Evolutionary conservation across 2,888 invertebrate genomes (phyloP).

Genomic region (Eristalis tenax): DNA sequence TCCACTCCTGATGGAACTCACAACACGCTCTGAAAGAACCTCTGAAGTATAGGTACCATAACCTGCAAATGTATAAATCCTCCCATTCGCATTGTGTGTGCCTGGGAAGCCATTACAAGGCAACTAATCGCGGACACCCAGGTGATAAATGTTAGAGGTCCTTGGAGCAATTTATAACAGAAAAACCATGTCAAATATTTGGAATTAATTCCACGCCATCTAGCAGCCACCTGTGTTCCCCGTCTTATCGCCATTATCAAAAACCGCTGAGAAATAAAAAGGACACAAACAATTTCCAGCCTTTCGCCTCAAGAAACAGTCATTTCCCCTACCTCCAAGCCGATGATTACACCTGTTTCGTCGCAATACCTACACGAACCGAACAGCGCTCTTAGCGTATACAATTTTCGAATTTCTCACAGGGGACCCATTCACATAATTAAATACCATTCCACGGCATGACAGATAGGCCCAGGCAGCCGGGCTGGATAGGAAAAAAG

Average conservation of each 20-base stretch:
- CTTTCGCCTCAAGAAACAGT: too few species aligned
- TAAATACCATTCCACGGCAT: conserved; percentile 38
- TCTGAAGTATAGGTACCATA: too few species aligned
- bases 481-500: background rate
- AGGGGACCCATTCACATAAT: conserved; percentile 49
- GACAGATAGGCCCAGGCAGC: conserved; percentile 28
- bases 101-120: too few species aligned
- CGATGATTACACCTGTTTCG: background rate
- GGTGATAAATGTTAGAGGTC: background rate
- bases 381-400: background rate
- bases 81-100: too few species aligned
- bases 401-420: conserved; percentile 43
- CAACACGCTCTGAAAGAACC: too few species aligned
- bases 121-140: background rate
- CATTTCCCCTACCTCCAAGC: background rate
- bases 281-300: background rate
- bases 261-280: background rate
- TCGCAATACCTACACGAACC: background rate
- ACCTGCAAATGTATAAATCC: too few species aligned
- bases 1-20: too few species aligned
- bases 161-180: background rate
- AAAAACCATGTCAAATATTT: background rate
- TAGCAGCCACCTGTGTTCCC: background rate
- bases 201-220: background rate
- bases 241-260: too few species aligned